Percentiles rank a stretch among this genome's conserved stretches.
phyloP scores from a whole-genome alignment of 2,888 invertebrate species.

The Mythimna pallens region DNA sequence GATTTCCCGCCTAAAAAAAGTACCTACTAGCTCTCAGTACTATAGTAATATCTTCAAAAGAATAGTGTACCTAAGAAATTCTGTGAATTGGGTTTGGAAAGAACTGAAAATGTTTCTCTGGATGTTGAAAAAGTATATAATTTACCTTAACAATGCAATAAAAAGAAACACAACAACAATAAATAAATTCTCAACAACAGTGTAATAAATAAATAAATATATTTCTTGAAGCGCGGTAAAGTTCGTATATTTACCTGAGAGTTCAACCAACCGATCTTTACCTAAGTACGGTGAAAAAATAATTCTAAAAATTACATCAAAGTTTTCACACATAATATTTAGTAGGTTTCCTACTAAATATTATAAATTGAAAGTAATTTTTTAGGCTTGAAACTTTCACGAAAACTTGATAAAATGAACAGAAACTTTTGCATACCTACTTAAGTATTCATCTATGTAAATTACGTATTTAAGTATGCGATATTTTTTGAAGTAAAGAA shows the following conservation, averaged over 20 bases:
- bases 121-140: background rate
- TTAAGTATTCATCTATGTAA: background rate
- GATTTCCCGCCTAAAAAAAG: too few relatives aligned
- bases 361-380: constrained; percentile 6
- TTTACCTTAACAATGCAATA: background rate
- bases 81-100: background rate
- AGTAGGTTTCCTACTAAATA: background rate
- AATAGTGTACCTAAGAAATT: background rate
- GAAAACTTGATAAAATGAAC: background rate
- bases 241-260: background rate
- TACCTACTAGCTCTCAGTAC: too few relatives aligned
- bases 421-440: background rate
- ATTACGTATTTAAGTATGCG: constrained; percentile 5
- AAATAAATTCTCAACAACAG: too few relatives aligned
- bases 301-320: background rate
- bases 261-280: background rate
- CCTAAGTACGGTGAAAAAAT: background rate
- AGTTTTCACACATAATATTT: background rate
- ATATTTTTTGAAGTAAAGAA: constrained; percentile 8
- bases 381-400: constrained; percentile 4
- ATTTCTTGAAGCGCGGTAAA: background rate
- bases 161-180: too few relatives aligned
- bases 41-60: too few relatives aligned
- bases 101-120: background rate
- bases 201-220: too few relatives aligned